These are phyloP conservation scores for Cremastinae sp. DNA, from an alignment of 2,888 invertebrate species.

Conservation along the genomic window DNA sequence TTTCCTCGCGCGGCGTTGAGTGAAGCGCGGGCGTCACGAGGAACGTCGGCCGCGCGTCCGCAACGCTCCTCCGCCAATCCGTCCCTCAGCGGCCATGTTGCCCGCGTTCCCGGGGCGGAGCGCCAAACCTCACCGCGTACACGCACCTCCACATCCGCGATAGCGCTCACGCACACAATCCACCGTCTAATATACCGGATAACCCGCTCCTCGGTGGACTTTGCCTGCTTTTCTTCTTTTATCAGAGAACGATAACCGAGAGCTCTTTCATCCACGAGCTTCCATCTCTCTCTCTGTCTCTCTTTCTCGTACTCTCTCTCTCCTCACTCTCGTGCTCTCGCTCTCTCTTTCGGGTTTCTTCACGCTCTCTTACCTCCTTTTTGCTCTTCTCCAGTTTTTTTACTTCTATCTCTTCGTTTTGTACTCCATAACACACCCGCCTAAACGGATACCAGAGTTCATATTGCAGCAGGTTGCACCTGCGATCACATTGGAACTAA, in stretches of 20 bases:
- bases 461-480: conserved; percentile 6
- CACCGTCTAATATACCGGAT: no score
- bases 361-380: conserved; percentile 1
- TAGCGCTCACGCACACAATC: background rate
- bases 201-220: conserved; percentile 43
- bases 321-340: conserved; percentile 21
- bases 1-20: conserved; percentile 65
- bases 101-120: conserved; percentile 83
- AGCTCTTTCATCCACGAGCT: conserved; percentile 22
- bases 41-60: conserved; percentile 76
- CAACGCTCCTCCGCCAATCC: conserved; percentile 83
- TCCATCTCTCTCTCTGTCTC: conserved; percentile 10
- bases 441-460: background rate
- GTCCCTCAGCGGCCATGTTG: conserved; percentile 84
- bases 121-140: conserved; percentile 79
- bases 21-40: conserved; percentile 79
- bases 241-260: conserved; percentile 42
- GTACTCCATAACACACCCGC: no score
- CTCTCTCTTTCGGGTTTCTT: conserved; percentile 8
- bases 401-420: no score
- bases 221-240: conserved; percentile 51
- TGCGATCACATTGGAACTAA: background rate
- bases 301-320: background rate
- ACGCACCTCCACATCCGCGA: conserved; percentile 19
- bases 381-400: background rate